Percentiles rank a stretch among this genome's conserved stretches.
Evolutionary conservation across 2,888 invertebrate species (phyloP).

Genomic region (Dolomedes plantarius): DNA sequence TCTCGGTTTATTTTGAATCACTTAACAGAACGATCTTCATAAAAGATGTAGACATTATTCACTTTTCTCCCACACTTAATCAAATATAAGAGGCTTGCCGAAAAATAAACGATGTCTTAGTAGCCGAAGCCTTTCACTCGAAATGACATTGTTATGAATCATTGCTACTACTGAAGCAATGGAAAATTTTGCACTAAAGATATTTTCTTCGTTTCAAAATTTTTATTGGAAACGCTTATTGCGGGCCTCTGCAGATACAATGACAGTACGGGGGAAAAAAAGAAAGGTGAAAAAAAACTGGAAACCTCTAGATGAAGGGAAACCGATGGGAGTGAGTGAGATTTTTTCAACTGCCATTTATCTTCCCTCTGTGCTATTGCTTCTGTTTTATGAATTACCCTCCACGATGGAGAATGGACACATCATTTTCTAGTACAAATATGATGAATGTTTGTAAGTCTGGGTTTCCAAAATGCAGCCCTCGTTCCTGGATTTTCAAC

Average conservation of each 20-base stretch:
- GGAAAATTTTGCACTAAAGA: conserved; percentile 31
- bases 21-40: no score
- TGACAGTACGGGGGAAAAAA: conserved; percentile 42
- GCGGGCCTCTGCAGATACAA: conserved; percentile 37
- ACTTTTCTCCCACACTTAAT: no score
- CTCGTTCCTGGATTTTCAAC: conserved; percentile 56
- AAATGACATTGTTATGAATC: conserved; percentile 42
- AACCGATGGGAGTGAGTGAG: background rate
- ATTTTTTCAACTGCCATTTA: conserved; percentile 59
- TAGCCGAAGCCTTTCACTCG: conserved; percentile 26
- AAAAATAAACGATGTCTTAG: no score
- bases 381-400: conserved; percentile 67
- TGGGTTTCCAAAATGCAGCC: conserved; percentile 40
- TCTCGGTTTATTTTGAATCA: no score
- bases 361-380: conserved; percentile 56
- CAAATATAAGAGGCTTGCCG: no score
- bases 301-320: conserved; percentile 32
- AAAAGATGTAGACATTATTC: no score
- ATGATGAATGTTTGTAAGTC: conserved; percentile 64
- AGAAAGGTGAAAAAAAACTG: conserved; percentile 30
- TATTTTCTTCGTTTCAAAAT: conserved; percentile 21
- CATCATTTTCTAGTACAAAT: conserved; percentile 69
- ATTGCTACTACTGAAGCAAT: conserved; percentile 57
- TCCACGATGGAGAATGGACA: conserved; percentile 56
- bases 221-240: conserved; percentile 39